Base-by-base conservation (phyloP, 2,113 vertebrate genomes). In the Salvelinus alpinus region DNA sequence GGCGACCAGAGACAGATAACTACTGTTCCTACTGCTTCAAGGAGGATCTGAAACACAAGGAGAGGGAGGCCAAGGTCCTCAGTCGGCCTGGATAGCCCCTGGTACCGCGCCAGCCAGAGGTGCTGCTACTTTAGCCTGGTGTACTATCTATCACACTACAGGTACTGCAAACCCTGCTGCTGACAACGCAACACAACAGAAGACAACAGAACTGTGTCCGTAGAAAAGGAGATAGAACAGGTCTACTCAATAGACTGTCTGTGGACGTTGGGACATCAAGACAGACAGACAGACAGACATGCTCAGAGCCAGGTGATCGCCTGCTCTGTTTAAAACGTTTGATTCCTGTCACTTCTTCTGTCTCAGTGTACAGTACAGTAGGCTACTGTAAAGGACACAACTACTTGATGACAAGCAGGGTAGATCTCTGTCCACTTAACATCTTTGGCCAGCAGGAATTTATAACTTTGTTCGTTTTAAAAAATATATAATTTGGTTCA, bases 1-100 rank as follows among this genome's bases (percentile, higher is more conserved):
- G 98, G 14, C 94, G 97, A 76, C 94, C 96, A 0, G 98, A 99
- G 93, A 99, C 98, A 48, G 97, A 99, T 82, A 95, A 96, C 94
- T 97, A 94, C 90, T 99, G 98, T 86, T 99, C 98, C 54, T 99
- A 96, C 93, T 99, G 98, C 93, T 99, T 96, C 93, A 96, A 95
- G 80, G 98, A 99, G 91, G 98, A 99, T 91, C 83, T 98, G 72
- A 95, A 95, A 81, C 95, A 95, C 87, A 95, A 95, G 90, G 97
- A 97, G 90, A 92, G 92, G 68, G 95, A 96, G 85, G 90, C 85
- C 82, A 95, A 95, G 79, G 92, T 90, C 57, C 92, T 90, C 60
- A 92, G 94, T 73, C 89, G 94, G 84, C 94, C 94, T 85, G 96
- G 93, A 95, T 87, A 87, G 84, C 77, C 78, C 78, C 48, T 44